phyloP scores from a whole-genome alignment of 2,888 invertebrate genomes.

The Acleris literana region DNA sequence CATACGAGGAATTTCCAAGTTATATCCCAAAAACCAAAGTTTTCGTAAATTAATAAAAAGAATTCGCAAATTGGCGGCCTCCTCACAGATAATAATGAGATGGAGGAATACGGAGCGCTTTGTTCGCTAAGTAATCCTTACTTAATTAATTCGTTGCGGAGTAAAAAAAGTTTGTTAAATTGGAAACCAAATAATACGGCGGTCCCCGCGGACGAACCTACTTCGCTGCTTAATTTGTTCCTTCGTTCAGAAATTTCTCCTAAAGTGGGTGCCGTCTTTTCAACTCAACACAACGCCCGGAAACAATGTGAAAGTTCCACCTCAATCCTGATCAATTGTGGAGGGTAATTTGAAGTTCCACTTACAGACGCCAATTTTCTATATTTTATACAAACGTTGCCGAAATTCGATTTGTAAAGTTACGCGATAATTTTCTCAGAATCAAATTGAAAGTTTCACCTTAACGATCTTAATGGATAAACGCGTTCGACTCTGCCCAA shows the following conservation, averaged over 20 bases:
- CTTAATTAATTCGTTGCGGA: constrained; percentile 65
- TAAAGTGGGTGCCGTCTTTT: constrained; percentile 55
- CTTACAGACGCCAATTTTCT: constrained; percentile 29
- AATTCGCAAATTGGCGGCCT: constrained; percentile 34
- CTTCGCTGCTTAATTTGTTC: constrained; percentile 63
- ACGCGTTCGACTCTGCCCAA: constrained; percentile 2
- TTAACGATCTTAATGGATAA: constrained; percentile 8
- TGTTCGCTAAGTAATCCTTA: constrained; percentile 59
- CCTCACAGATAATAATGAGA: constrained; percentile 50
- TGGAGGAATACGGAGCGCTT: constrained; percentile 56
- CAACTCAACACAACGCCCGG: constrained; percentile 53
- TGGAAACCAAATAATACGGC: constrained; percentile 58
- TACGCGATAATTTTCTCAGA: constrained; percentile 43
- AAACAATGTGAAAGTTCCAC: constrained; percentile 51
- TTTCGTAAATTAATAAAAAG: constrained; percentile 45
- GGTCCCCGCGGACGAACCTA: constrained; percentile 52
- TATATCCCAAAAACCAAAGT: constrained; percentile 19
- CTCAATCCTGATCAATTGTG: constrained; percentile 42
- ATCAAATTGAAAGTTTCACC: constrained; percentile 21
- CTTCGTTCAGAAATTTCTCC: constrained; percentile 59
- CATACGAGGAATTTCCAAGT: background rate
- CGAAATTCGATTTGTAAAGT: constrained; percentile 45
- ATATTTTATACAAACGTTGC: constrained; percentile 24
- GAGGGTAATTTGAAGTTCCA: constrained; percentile 39
- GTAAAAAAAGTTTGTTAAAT: constrained; percentile 61